Percentiles rank a stretch among this genome's conserved stretches.
These are phyloP conservation scores for Montipora sp. DNA, from an alignment of 64 coral and sea anemone species.

Conservation along the genomic window DNA sequence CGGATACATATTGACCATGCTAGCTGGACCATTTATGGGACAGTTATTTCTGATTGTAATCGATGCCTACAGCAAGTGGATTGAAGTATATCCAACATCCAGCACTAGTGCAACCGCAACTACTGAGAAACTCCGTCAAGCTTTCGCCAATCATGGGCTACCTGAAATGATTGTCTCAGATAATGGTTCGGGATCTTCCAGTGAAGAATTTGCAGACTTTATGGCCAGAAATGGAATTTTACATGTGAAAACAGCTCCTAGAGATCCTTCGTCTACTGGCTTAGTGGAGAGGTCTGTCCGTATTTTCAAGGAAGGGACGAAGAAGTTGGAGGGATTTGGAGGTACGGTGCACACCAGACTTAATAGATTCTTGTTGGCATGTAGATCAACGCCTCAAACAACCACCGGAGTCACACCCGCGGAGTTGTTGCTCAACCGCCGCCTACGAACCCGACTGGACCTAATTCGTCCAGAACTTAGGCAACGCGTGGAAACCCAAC, in stretches of 20 bases:
- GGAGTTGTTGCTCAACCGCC: too few relatives aligned
- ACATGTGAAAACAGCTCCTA: slow-evolving; percentile 17
- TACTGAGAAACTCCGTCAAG: background rate
- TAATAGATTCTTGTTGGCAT: too few relatives aligned
- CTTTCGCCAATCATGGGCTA: slow-evolving; percentile 35
- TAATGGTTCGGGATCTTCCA: slow-evolving; percentile 45
- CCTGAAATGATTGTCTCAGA: slow-evolving; percentile 51
- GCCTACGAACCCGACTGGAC: background rate
- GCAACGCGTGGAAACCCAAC: background rate
- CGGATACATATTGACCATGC: slow-evolving; percentile 56
- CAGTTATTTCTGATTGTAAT: slow-evolving; percentile 49
- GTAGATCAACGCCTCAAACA: too few relatives aligned
- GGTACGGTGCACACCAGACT: background rate
- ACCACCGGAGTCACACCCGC: too few relatives aligned
- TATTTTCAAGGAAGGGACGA: background rate
- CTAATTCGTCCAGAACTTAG: background rate
- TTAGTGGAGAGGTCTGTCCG: background rate
- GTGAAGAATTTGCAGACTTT: slow-evolving; percentile 32
- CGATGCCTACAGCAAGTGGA: slow-evolving; percentile 47
- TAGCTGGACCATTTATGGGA: slow-evolving; percentile 18
- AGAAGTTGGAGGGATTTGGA: background rate
- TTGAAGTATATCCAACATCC: slow-evolving; percentile 27
- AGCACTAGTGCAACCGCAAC: background rate
- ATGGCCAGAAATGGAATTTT: slow-evolving; percentile 43
- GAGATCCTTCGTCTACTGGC: background rate